Percentiles rank a stretch among this genome's conserved stretches.
Evolutionary conservation across 1,140 invertebrate genomes (phyloP).

Genomic region (Drosophila lacertosa): DNA sequence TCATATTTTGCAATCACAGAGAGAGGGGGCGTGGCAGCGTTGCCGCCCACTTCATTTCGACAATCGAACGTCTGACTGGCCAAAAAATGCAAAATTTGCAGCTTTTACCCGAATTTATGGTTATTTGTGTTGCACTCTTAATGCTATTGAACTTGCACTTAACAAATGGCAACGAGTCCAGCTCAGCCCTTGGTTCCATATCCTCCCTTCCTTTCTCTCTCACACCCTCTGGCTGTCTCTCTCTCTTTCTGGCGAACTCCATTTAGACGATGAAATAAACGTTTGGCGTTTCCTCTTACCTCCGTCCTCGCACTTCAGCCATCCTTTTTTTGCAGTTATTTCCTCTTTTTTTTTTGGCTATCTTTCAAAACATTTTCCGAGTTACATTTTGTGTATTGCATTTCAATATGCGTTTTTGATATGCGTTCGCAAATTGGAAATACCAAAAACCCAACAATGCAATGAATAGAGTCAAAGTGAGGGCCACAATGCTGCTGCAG

Average conservation of each 20-base stretch:
- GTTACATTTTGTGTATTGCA: slow-evolving; percentile 77
- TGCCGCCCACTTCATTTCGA: slow-evolving; percentile 46
- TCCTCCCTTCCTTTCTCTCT: neutral
- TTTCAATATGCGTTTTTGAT: slow-evolving; percentile 75
- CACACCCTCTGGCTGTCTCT: neutral
- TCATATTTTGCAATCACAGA: slow-evolving; percentile 33
- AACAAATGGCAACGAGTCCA: slow-evolving; percentile 70
- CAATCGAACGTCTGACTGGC: slow-evolving; percentile 30
- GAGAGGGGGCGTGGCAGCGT: neutral
- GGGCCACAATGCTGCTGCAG: neutral
- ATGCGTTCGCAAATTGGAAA: slow-evolving; percentile 52
- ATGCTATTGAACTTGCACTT: slow-evolving; percentile 82
- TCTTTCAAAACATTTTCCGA: slow-evolving; percentile 73
- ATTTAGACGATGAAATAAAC: slow-evolving; percentile 80
- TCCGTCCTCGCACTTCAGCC: slow-evolving; percentile 9
- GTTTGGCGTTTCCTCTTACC: slow-evolving; percentile 27
- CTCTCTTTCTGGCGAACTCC: slow-evolving; percentile 51
- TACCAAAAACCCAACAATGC: slow-evolving; percentile 37
- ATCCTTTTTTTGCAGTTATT: slow-evolving; percentile 5
- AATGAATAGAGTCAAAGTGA: neutral
- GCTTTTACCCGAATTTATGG: slow-evolving; percentile 76
- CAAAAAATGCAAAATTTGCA: slow-evolving; percentile 79
- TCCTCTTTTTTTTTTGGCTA: slow-evolving; percentile 60
- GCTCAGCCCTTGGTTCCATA: neutral
- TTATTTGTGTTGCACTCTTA: slow-evolving; percentile 82